Evolutionary conservation across 2,888 invertebrate genomes (phyloP), one percentile per base, ranked within the genome.

Genomic region (Mongoloraphidia duomilia): DNA sequence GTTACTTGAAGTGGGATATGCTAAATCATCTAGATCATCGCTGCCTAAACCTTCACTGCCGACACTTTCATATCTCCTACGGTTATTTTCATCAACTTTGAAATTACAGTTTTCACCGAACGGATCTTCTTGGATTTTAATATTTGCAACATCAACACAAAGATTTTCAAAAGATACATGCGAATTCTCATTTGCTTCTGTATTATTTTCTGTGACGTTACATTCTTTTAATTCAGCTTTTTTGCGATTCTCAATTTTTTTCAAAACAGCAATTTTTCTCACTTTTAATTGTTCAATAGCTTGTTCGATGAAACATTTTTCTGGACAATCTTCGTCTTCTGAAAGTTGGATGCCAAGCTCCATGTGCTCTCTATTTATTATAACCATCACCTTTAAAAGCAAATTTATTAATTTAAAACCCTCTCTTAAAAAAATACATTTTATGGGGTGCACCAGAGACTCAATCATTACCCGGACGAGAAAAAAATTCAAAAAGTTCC

Each of bases 251-350:
- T 17, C 26, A 26, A 37, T 43, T 34, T 41, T 49, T 8, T 47
- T 52, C 14, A 58, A 56, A 44, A 68, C 43, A 60, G 59, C 41
- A 59, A 61, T 53, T 66, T 74, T 68, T 61, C 84, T 73, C 46
- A 67, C 61, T 49, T 71, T 70, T 9, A 91, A 69, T 62, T 84
- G 75, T 45, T 76, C 66, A 45, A 93, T 66, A 11, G 94, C 94
- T 67, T 89, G 80, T 62, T 92, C 82, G 55, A 93, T 79, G 61
- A 87, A 95, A 58, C 85, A 80, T 59, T 81, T 77, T 69, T 95
- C 94, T 1, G 91, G 85, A 59, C 80, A 81, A 55, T 81, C 77
- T 56, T 80, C 78, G 62, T 84, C 82, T 46, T 80, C 79, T 5
- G 60, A 59, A 47, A 82, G 69, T 61, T 81, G 80, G 4, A 64